Evolutionary conservation across 2,888 invertebrate species (phyloP).

Genomic region (Pediacus dermestoides): DNA sequence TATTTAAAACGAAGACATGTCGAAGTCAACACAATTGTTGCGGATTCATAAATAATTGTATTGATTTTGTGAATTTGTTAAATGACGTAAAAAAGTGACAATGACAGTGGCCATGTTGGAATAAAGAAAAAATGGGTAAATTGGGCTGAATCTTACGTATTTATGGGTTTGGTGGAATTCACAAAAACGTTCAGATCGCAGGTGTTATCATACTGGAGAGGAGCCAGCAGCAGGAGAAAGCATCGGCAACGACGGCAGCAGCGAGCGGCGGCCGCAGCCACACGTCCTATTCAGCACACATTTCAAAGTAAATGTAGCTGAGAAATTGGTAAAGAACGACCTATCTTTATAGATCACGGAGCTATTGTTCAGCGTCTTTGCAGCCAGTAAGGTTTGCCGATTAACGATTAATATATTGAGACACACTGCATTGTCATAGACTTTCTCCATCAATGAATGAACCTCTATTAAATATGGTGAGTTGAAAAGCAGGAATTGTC

Average conservation of each 20-base stretch:
- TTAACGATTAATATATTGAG: slow-evolving; percentile 49
- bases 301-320: slow-evolving; percentile 52
- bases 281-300: slow-evolving; percentile 45
- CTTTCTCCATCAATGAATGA: slow-evolving; percentile 39
- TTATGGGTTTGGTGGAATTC: slow-evolving; percentile 21
- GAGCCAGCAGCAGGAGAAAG: slow-evolving; percentile 22
- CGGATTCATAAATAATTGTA: too few species aligned
- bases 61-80: too few species aligned
- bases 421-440: slow-evolving; percentile 31
- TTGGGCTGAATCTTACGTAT: slow-evolving; percentile 21
- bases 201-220: slow-evolving; percentile 33
- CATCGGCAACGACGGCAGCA: slow-evolving; percentile 22
- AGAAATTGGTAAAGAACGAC: slow-evolving; percentile 52
- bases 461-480: slow-evolving; percentile 46
- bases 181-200: slow-evolving; percentile 23
- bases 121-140: too few species aligned
- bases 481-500: slow-evolving; percentile 44
- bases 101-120: too few species aligned
- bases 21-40: too few species aligned
- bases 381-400: slow-evolving; percentile 43
- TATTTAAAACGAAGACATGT: too few species aligned
- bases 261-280: slow-evolving; percentile 25
- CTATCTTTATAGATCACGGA: slow-evolving; percentile 49
- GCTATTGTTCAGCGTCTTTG: slow-evolving; percentile 43
- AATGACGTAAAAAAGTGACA: too few species aligned